These are phyloP conservation scores for Clepsis dumicolana DNA, from an alignment of 2,888 invertebrate species.

Conservation along the genomic window DNA sequence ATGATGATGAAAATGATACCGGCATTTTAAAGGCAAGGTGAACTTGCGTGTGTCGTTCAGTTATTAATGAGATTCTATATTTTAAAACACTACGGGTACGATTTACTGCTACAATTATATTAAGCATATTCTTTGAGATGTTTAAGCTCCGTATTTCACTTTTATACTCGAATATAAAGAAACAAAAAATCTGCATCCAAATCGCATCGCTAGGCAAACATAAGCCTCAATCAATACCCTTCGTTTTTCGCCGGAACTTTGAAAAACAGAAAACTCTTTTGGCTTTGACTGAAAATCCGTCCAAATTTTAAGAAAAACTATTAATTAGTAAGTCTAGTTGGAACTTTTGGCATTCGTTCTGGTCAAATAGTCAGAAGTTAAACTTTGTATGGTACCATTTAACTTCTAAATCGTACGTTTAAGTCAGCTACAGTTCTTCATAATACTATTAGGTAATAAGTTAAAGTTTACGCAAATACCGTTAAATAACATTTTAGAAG, in stretches of 20 bases:
- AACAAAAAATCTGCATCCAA: not conserved
- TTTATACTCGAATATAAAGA: not conserved
- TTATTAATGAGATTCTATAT: too few species aligned
- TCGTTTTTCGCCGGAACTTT: constrained; percentile 5
- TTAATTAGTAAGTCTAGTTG: not conserved
- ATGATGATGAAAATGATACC: too few species aligned
- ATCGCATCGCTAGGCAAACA: constrained; percentile 2
- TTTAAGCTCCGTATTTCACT: not conserved
- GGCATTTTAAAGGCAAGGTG: too few species aligned
- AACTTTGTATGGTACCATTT: too few species aligned
- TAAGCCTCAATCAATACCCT: not conserved
- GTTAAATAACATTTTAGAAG: too few species aligned
- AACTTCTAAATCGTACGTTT: not conserved
- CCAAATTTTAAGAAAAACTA: not conserved
- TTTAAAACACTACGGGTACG: too few species aligned
- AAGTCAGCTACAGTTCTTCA: too few species aligned
- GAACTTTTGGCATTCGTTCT: not conserved
- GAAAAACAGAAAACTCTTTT: constrained; percentile 3
- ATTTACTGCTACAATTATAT: too few species aligned
- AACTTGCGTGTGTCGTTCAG: too few species aligned
- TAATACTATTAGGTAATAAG: too few species aligned
- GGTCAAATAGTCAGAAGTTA: too few species aligned
- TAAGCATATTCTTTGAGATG: not conserved
- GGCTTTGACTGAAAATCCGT: constrained; percentile 9
- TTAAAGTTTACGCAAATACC: too few species aligned